Evolutionary conservation across 2,113 vertebrate genomes (phyloP).

Genomic region (Martes martes): DNA sequence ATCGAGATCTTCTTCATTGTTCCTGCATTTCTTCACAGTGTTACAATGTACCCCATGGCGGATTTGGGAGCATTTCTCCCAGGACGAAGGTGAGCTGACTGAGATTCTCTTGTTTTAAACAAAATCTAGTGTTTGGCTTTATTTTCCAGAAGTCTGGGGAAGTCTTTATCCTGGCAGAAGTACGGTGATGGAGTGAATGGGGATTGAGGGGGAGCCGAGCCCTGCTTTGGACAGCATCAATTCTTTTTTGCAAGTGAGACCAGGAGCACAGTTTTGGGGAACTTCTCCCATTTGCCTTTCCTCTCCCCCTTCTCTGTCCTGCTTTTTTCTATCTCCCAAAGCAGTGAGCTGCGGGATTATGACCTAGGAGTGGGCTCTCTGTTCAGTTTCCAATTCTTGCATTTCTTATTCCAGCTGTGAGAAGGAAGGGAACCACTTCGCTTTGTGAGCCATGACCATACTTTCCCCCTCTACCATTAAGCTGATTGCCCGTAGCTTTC

Average conservation of each 20-base stretch:
- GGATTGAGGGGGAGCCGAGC: background rate
- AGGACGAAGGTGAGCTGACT: background rate
- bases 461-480: background rate
- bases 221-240: background rate
- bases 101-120: background rate
- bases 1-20: background rate
- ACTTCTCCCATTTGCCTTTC: background rate
- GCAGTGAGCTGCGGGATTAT: background rate
- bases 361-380: background rate
- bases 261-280: background rate
- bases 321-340: background rate
- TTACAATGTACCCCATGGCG: rapidly evolving
- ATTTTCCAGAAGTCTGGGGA: background rate
- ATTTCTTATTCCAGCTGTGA: background rate
- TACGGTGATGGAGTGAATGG: background rate
- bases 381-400: background rate
- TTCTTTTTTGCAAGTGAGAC: background rate
- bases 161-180: background rate
- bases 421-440: background rate
- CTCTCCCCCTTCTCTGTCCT: background rate
- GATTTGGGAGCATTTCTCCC: background rate
- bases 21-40: background rate
- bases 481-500: background rate
- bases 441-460: background rate
- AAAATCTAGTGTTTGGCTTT: background rate